Percentiles rank a stretch among this genome's conserved stretches.
Evolutionary conservation across 2,797 vertebrate genomes (phyloP).

Genomic region (Odontamblyopus rebecca): DNA sequence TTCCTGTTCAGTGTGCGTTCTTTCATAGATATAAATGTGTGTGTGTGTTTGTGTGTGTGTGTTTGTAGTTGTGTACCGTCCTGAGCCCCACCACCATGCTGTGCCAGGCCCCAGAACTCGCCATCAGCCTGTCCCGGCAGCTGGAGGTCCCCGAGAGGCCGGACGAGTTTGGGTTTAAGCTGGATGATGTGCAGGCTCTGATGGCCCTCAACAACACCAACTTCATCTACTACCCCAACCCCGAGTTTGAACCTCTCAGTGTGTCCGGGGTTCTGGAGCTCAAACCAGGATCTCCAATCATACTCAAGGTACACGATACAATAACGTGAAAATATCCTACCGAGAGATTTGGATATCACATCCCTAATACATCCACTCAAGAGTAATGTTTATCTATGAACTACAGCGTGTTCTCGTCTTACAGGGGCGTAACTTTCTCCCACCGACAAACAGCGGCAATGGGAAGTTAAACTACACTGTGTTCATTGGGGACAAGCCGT

Average conservation of each 20-base stretch:
- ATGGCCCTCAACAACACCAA: slow-evolving; percentile 92
- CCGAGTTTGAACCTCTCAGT: slow-evolving; percentile 90
- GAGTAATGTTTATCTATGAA: neutral
- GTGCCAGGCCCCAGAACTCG: slow-evolving; percentile 90
- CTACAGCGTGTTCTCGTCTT: slow-evolving; percentile 15
- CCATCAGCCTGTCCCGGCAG: slow-evolving; percentile 81
- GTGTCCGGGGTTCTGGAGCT: slow-evolving; percentile 90
- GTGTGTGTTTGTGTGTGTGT: neutral
- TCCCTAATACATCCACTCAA: too few relatives aligned
- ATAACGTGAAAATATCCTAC: too few relatives aligned
- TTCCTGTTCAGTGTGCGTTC: neutral
- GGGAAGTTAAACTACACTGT: slow-evolving; percentile 96
- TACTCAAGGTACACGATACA: slow-evolving; percentile 85
- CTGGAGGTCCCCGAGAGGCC: slow-evolving; percentile 85
- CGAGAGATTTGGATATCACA: too few relatives aligned
- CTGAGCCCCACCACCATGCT: slow-evolving; percentile 89
- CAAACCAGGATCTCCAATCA: slow-evolving; percentile 96
- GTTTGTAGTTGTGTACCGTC: slow-evolving; percentile 86
- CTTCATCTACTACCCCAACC: slow-evolving; percentile 96
- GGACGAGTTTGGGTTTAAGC: slow-evolving; percentile 94
- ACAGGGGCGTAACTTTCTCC: slow-evolving; percentile 94
- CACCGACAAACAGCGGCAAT: slow-evolving; percentile 88
- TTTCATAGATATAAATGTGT: slow-evolving; percentile 7
- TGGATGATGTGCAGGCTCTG: slow-evolving; percentile 91
- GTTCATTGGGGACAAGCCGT: slow-evolving; percentile 92